These are phyloP conservation scores for Sciurus carolinensis DNA, from an alignment of 2,797 vertebrate genomes.

Conservation along the genomic window DNA sequence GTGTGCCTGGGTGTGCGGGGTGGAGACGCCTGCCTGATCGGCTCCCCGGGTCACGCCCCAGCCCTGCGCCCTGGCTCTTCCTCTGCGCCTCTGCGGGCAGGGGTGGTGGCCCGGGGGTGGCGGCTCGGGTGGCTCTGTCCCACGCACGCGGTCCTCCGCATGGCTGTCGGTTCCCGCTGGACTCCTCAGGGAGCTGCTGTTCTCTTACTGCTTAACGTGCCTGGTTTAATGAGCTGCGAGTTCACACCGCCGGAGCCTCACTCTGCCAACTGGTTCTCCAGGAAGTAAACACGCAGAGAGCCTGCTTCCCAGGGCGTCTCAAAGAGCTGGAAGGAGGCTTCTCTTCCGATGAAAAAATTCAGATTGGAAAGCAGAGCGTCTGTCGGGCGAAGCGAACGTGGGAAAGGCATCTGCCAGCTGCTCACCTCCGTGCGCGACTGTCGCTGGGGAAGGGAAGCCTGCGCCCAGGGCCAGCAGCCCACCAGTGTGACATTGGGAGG, in stretches of 20 bases:
- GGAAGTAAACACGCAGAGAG: not conserved
- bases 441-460: not conserved
- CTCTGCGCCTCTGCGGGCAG: not conserved
- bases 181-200: not conserved
- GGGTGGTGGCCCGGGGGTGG: accelerated
- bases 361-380: not conserved
- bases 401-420: accelerated
- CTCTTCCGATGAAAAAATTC: not conserved
- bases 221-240: not conserved
- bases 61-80: accelerated
- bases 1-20: not conserved
- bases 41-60: not conserved
- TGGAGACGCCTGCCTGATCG: not conserved
- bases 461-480: accelerated
- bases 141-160: accelerated
- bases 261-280: accelerated
- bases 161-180: not conserved
- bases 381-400: not conserved
- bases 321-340: not conserved
- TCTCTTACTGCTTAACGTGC: not conserved
- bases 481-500: accelerated
- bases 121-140: not conserved
- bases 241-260: accelerated
- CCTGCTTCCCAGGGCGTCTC: not conserved
- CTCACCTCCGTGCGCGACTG: no score